Base-by-base conservation (phyloP, 1,140 invertebrate species). In the Ceratosolen solmsi region DNA sequence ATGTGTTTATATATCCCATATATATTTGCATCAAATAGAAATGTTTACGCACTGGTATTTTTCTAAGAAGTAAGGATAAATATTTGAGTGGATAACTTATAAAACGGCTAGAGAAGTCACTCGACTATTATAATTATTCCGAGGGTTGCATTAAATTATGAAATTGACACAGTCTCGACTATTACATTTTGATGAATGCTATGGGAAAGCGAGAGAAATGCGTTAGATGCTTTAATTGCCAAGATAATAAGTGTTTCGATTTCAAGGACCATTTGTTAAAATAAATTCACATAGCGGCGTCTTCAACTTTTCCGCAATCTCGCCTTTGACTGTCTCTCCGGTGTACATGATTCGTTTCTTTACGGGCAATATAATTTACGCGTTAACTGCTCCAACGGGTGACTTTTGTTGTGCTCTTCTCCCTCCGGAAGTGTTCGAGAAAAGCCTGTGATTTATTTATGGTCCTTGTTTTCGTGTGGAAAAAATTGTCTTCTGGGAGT, bases 281-380 rank as follows among this genome's bases (percentile, higher is more conserved):
- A 51, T 51, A 77, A 77, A 68, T 77, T n/a, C 60, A n/a, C 5
- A 58, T 20, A 17, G 33, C 27, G 22, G 27, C 4, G 33, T 25
- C 30, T 56, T 38, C n/a, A 56, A 70, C 49, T 72, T 30, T 30
- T 71, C 1, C 27, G 36, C 22, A 17, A 72, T 72, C 13, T 58
- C 13, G 36, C 9, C 68, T 58, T 60, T 72, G 60, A 68, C 68
- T 72, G 11, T 46, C 68, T 22, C 38, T 41, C 25, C 13, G 41
- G 60, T 15, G 20, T 33, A 11, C 36, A 22, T 13, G 38, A 49
- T 77, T 65, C 58, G 27, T 46, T 36, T 58, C 49, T 58, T 71
- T 68, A 77, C 51, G 58, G 36, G 65, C 54, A 33, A 70, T 73
- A 73, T 73, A 80, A 80, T 80, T 73, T 63, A 73, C 70, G 56